phyloP scores from a whole-genome alignment of 2,797 vertebrate species.

The Lophura swinhoii region DNA sequence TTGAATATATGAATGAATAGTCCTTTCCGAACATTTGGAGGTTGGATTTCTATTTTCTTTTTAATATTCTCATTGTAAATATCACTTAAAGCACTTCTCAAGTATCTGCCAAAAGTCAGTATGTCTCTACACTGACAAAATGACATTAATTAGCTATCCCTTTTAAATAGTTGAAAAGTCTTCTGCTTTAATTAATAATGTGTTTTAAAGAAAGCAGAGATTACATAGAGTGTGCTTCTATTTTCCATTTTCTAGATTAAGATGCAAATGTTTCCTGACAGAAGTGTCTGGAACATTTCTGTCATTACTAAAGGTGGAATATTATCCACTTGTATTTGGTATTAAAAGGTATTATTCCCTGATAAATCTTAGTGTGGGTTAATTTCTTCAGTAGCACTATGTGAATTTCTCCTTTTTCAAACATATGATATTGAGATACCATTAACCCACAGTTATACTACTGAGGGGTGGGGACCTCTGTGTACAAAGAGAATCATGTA shows the following conservation, averaged over 20 bases:
- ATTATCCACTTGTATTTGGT: not conserved
- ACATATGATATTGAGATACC: not conserved
- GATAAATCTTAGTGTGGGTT: not conserved
- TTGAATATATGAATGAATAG: not conserved
- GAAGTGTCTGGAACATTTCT: not conserved
- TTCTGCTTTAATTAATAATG: conserved; percentile 13
- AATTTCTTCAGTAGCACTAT: not conserved
- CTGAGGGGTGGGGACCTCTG: fast-evolving
- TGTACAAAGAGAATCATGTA: not conserved
- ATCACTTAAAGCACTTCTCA: not conserved
- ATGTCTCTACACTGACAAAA: not conserved
- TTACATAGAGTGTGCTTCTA: not conserved
- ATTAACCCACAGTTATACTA: fast-evolving
- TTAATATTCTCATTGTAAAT: conserved; percentile 18
- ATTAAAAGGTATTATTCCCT: not conserved
- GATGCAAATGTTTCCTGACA: not conserved
- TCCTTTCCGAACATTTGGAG: conserved; percentile 2
- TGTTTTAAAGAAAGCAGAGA: not conserved
- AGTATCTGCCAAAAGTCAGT: conserved; percentile 16
- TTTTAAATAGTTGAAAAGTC: conserved; percentile 29
- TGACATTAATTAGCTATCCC: conserved; percentile 14
- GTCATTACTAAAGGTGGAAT: not conserved
- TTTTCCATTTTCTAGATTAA: not conserved
- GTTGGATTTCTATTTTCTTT: conserved; percentile 9
- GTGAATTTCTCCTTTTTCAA: not conserved